Evolutionary conservation across 2,113 vertebrate genomes (phyloP).

Genomic region (Tinamus guttatus): DNA sequence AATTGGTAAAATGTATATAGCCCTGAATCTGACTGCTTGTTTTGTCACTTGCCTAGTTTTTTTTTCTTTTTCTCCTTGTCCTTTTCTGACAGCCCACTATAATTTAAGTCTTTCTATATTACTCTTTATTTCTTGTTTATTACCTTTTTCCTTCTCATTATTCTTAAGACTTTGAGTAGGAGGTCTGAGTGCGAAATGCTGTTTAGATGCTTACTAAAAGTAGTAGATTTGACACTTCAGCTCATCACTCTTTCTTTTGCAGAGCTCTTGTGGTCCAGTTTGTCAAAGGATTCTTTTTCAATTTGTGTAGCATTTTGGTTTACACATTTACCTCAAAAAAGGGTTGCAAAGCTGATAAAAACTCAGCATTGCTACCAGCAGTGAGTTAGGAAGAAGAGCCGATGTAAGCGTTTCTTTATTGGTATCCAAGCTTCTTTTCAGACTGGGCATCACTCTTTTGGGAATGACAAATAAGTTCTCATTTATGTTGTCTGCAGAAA

Average conservation of each 20-base stretch:
- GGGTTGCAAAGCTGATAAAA: background rate
- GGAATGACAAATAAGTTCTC: background rate
- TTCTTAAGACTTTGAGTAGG: background rate
- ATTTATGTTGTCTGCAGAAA: background rate
- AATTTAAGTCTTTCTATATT: background rate
- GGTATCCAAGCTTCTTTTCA: background rate
- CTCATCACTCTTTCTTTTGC: background rate
- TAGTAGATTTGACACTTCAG: background rate
- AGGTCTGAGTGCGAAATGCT: background rate
- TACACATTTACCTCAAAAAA: background rate
- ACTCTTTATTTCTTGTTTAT: background rate
- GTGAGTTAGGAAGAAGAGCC: background rate
- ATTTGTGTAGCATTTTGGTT: background rate
- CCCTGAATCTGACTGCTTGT: background rate
- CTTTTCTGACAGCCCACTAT: background rate
- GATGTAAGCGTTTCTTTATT: background rate
- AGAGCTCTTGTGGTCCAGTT: background rate
- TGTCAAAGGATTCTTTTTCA: background rate
- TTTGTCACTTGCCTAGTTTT: background rate
- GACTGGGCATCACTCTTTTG: background rate
- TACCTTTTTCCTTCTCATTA: background rate
- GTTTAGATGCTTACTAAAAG: background rate
- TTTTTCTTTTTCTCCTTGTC: background rate
- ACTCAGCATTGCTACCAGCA: background rate
- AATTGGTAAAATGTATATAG: accelerated